Conservation (phyloP, 2,888 invertebrate genomes). For the Nymphalis c-album region DNA sequence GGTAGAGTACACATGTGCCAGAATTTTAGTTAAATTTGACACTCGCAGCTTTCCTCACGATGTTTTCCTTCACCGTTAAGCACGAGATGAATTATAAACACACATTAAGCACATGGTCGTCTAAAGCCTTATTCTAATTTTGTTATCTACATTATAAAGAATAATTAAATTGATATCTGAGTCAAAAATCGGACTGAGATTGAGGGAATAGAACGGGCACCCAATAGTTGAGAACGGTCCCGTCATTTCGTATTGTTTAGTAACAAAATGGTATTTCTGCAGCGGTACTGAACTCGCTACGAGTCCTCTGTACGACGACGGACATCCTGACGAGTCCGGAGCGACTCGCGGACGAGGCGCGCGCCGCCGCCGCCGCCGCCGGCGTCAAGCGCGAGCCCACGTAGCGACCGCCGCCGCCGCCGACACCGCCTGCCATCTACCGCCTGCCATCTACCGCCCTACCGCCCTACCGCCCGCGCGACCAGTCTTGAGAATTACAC, state of each 20-base stretch:
- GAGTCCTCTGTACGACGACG: constrained; percentile 94
- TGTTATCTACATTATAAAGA: no score
- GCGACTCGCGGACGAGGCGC: constrained; percentile 93
- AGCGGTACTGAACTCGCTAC: constrained; percentile 96
- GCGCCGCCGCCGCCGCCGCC: constrained; percentile 84
- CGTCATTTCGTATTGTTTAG: background rate
- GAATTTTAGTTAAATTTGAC: no score
- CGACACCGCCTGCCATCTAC: background rate
- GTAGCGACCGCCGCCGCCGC: constrained; percentile 43
- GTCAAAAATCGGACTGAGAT: background rate
- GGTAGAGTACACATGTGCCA: no score
- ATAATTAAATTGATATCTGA: no score
- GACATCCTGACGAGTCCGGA: constrained; percentile 95
- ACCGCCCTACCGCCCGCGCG: no score
- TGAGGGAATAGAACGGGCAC: no score
- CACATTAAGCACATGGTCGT: no score
- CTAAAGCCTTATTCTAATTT: no score
- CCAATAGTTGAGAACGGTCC: background rate
- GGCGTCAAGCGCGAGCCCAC: constrained; percentile 71
- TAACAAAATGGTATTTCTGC: constrained; percentile 50
- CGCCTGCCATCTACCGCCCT: background rate
- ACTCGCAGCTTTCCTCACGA: no score
- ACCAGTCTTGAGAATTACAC: no score
- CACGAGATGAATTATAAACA: no score
- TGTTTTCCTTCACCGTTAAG: no score